phyloP scores from a whole-genome alignment of 2,113 vertebrate genomes.

The Danionella cerebrum region DNA sequence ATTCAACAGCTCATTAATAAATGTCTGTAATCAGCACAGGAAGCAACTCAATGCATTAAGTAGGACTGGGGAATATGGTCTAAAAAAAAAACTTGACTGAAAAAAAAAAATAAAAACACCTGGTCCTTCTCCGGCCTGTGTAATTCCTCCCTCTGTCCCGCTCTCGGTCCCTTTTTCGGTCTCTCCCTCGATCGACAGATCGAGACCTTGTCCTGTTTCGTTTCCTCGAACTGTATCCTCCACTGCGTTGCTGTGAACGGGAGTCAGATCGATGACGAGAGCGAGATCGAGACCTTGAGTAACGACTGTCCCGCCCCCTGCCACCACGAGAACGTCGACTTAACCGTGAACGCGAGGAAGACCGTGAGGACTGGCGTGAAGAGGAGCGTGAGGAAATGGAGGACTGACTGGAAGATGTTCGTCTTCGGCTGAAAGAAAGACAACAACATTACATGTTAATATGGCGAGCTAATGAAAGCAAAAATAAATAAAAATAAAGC shows the following conservation, averaged over 20 bases:
- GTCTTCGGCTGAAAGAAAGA: conserved; percentile 63
- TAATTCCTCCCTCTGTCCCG: conserved; percentile 64
- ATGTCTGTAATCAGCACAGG: no score
- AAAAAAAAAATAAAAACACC: conserved; percentile 40
- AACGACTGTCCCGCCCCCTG: conserved; percentile 62
- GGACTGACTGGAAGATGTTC: conserved; percentile 64
- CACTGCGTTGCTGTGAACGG: conserved; percentile 61
- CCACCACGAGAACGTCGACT: conserved; percentile 65
- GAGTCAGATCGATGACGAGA: conserved; percentile 72
- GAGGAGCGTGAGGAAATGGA: conserved; percentile 68
- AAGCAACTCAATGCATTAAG: no score
- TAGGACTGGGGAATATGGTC: no score
- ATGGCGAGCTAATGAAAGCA: background rate
- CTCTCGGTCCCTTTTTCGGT: conserved; percentile 45
- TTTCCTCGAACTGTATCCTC: conserved; percentile 62
- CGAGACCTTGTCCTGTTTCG: conserved; percentile 71
- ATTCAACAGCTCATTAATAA: no score
- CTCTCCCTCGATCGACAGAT: conserved; percentile 54
- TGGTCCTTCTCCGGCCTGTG: conserved; percentile 54
- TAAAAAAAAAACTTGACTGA: no score
- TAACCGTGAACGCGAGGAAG: conserved; percentile 75
- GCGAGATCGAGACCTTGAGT: conserved; percentile 63
- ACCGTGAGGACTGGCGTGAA: conserved; percentile 71
- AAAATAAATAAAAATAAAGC: background rate
- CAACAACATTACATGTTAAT: conserved; percentile 6